Conservation (phyloP, 2,888 invertebrate species). For the Drosophila planitibia region DNA sequence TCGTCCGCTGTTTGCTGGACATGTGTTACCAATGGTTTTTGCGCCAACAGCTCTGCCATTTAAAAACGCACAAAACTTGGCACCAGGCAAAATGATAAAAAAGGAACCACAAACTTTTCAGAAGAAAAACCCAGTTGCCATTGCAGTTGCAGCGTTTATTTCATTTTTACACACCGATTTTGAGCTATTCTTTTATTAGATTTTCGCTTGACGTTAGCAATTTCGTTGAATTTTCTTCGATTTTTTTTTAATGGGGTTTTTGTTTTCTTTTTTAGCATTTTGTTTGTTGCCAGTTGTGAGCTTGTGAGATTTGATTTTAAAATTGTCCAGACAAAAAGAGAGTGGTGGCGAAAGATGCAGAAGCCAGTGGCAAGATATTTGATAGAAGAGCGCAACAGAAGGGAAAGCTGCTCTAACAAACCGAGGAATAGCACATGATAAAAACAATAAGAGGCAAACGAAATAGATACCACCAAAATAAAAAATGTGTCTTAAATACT, state of each 20-base stretch:
- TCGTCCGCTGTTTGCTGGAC: slow-evolving; percentile 61
- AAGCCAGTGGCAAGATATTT: slow-evolving; percentile 17
- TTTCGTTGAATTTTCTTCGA: slow-evolving; percentile 31
- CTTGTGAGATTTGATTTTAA: slow-evolving; percentile 74
- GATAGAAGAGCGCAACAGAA: slow-evolving; percentile 24
- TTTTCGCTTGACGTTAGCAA: slow-evolving; percentile 61
- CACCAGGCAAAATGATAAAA: slow-evolving; percentile 22
- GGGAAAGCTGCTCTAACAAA: slow-evolving; percentile 7
- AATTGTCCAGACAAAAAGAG: slow-evolving; percentile 60
- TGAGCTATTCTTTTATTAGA: slow-evolving; percentile 79
- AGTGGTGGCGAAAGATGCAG: slow-evolving; percentile 24
- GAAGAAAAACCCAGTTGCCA: slow-evolving; percentile 54
- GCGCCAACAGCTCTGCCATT: slow-evolving; percentile 69
- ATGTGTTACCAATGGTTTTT: slow-evolving; percentile 81
- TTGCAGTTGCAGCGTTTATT: slow-evolving; percentile 68
- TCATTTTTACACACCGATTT: slow-evolving; percentile 80
- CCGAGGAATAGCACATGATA: slow-evolving; percentile 12
- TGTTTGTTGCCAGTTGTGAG: slow-evolving; percentile 57
- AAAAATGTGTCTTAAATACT: not conserved
- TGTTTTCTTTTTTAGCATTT: slow-evolving; percentile 11
- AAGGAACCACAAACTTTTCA: slow-evolving; percentile 50
- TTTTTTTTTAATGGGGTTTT: slow-evolving; percentile 13
- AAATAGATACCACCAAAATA: not conserved
- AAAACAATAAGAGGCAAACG: not conserved
- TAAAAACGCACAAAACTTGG: slow-evolving; percentile 73